Evolutionary conservation across 2,888 invertebrate species (phyloP), one percentile per base, ranked within the genome.

Genomic region (Ceriagrion tenellum): DNA sequence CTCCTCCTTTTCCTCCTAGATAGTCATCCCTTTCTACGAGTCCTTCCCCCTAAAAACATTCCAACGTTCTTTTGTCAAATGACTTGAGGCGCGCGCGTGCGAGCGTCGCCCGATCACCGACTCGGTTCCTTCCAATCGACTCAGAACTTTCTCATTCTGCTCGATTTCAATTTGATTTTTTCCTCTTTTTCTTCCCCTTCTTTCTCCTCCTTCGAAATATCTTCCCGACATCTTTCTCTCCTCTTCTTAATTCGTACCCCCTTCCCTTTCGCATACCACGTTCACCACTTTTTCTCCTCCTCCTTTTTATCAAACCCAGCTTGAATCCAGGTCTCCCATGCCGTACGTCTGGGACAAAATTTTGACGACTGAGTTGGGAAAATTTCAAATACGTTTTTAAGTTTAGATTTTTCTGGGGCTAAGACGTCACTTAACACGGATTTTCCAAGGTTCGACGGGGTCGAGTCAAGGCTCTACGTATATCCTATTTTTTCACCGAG

Each of bases 91-190:
- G 16, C 20, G 69, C 69, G 26, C 69, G 69, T 26, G 59, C 10
- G 59, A 59, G 12, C 16, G 16, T 12, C 69, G 23, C 81, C 12
- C 69, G 26, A 69, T 69, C 69, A n/a, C n/a, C 69, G 81, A 81
- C 81, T 81, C 35, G 26, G 35, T 35, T 35, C 81, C 4, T 81
- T 81, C 16, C 81, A 35, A 47, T 69, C 69, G 69, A 69, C 69
- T 69, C 69, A 47, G 47, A 69, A 81, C 81, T 81, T 81, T 81
- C 81, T 81, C n/a, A 35, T 81, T 81, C 81, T 81, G 81, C 81
- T 30, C 81, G 6, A 81, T 35, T 81, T 81, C 81, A 35, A 81
- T 81, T 81, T 35, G 30, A 81, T 18, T 30, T 81, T 35, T 81
- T 81, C 18, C 16, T 35, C 35, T 30, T 23, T 8, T 35, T 81